Evolutionary conservation across 2,113 vertebrate species (phyloP), one percentile per base, ranked within the genome.

Genomic region (Scomber japonicus): DNA sequence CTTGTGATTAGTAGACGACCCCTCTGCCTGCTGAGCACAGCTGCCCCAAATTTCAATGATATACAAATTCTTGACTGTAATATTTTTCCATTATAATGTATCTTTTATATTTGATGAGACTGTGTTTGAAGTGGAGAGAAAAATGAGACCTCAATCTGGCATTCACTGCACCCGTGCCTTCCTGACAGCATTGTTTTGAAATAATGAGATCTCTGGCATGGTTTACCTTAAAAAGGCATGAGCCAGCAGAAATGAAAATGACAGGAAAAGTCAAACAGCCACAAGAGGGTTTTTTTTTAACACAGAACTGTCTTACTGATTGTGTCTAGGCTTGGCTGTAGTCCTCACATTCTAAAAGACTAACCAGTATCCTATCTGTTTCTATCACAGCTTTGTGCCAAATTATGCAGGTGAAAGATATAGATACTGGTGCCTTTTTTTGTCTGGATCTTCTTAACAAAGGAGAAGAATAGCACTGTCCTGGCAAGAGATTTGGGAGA

Each of bases 221-320:
- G 11, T 76, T 75, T 68, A 62, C 16, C 24, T 71, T 16, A 48
- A 80, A 78, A 81, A 54, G 60, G 51, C 55, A 79, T 64, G 76
- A 89, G 81, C 56, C 66, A 85, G 85, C 81, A 83, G 68, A 84
- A 92, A 81, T 31, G 50, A 49, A 27, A 27, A 82, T 84, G 84
- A 80, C 80, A 82, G 62, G 55, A 67, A 70, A 81, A 88, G 85
- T 84, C 78, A 86, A 88, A 78, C 44, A 87, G 74, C 35, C 72
- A 63, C 50, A 9, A 12, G 51, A 64, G 56, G 24, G 2, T 27
- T 3, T 71, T 88, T 71, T 88, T 83, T 80, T 46, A 74, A 78
- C 64, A 78, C 11, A 11, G 17, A 69, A 40, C 3, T 44, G 1
- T 64, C 62, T 54, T 72, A 86, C 87, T 82, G 56, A 81, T 19